phyloP scores from a whole-genome alignment of 2,797 vertebrate genomes.

The Rhinella marina region DNA sequence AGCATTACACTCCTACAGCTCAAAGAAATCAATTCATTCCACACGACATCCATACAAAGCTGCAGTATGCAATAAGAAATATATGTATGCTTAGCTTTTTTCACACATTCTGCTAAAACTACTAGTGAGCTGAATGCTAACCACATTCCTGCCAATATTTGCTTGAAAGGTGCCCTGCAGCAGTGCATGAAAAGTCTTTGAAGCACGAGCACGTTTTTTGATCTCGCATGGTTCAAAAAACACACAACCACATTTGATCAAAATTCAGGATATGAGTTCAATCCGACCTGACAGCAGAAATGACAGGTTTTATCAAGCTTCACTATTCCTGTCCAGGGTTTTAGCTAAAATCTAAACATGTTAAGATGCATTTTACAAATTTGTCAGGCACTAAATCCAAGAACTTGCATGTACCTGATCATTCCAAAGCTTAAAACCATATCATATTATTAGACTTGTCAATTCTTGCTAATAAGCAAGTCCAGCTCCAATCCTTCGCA shows the following conservation, averaged over 20 bases:
- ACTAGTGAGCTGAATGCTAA: background rate
- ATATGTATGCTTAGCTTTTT: background rate
- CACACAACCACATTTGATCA: slow-evolving; percentile 39
- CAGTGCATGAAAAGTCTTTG: slow-evolving; percentile 41
- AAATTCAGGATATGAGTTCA: slow-evolving; percentile 15
- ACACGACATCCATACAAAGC: background rate
- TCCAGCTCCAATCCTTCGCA: background rate
- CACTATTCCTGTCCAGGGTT: slow-evolving; percentile 2
- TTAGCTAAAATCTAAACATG: slow-evolving; percentile 5
- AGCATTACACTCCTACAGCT: background rate
- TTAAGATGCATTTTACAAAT: background rate
- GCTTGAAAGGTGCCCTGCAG: slow-evolving; percentile 54
- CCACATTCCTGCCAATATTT: slow-evolving; percentile 52
- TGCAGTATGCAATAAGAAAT: background rate
- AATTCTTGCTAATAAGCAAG: background rate
- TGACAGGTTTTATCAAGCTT: slow-evolving; percentile 34
- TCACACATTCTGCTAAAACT: background rate
- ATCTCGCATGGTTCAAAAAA: slow-evolving; percentile 44
- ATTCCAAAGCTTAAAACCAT: background rate
- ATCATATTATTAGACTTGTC: background rate
- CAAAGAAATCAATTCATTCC: no score
- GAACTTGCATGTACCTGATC: background rate
- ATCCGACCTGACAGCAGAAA: slow-evolving; percentile 20
- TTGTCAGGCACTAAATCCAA: background rate
- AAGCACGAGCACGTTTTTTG: slow-evolving; percentile 47